Evolutionary conservation across 2,113 vertebrate species (phyloP).

Genomic region (Cyrtonyx montezumae): DNA sequence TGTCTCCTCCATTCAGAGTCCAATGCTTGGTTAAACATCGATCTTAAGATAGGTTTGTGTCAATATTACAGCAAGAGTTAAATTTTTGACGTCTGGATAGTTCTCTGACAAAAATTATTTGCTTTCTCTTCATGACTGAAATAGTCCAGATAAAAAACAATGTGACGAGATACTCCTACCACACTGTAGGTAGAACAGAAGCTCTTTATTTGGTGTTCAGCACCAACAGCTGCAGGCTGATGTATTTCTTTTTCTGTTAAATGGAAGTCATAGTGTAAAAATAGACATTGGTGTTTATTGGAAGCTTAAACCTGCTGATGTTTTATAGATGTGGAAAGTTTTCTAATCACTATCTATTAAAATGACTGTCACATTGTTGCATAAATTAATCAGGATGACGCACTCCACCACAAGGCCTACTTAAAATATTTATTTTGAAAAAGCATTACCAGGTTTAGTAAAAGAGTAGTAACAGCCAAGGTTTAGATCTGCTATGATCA

Average conservation of each 20-base stretch:
- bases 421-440: constrained; percentile 32
- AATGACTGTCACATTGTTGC: constrained; percentile 1
- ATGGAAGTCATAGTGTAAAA: constrained; percentile 50
- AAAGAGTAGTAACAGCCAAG: not conserved
- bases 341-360: constrained; percentile 26
- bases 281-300: constrained; percentile 49
- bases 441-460: not conserved
- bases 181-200: not conserved
- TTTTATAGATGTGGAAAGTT: constrained; percentile 67
- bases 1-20: not conserved
- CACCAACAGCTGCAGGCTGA: constrained; percentile 31
- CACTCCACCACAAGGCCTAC: not conserved
- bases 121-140: not conserved
- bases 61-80: not conserved
- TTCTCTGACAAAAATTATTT: not conserved
- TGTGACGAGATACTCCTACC: not conserved
- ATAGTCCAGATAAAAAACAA: not conserved
- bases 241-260: constrained; percentile 20
- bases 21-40: not conserved
- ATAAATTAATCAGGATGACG: constrained; percentile 43
- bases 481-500: not conserved
- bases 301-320: constrained; percentile 16
- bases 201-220: not conserved
- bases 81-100: not conserved
- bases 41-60: not conserved